phyloP scores from a whole-genome alignment of 1,140 invertebrate genomes.

The Cotesia glomerata region DNA sequence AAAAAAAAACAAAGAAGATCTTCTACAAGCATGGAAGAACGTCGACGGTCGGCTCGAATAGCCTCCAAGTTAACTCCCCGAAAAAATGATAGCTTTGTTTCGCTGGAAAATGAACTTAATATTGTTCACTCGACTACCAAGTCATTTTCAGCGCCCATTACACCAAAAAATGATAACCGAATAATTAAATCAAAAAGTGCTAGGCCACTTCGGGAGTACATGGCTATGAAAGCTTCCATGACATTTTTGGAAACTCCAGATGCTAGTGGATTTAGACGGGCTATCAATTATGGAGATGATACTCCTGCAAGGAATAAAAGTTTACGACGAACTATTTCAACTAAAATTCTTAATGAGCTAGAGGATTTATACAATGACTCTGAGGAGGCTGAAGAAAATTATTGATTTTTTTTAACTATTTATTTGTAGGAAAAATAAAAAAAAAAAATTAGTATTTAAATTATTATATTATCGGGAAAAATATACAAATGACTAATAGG shows the following conservation, averaged over 20 bases:
- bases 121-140: not conserved
- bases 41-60: slow-evolving; percentile 2
- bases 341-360: slow-evolving; percentile 19
- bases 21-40: not conserved
- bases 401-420: not conserved
- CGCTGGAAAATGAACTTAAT: not conserved
- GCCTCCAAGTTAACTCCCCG: not conserved
- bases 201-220: slow-evolving; percentile 12
- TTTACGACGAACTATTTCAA: slow-evolving; percentile 14
- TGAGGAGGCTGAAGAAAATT: not conserved
- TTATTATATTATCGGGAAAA: too few species aligned
- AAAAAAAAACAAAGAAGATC: slow-evolving; percentile 12
- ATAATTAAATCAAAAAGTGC: not conserved
- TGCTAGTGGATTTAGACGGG: not conserved
- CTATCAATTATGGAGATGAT: not conserved
- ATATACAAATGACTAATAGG: too few species aligned
- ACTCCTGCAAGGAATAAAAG: slow-evolving; percentile 5
- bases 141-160: not conserved
- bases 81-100: slow-evolving; percentile 9
- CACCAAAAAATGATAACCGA: not conserved
- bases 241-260: slow-evolving; percentile 22
- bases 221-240: slow-evolving; percentile 24
- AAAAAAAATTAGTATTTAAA: too few species aligned
- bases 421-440: not conserved
- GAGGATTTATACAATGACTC: slow-evolving; percentile 19